Percentiles rank a stretch among this genome's conserved stretches.
Conservation (phyloP, 2,113 vertebrate genomes). For the Ictalurus furcatus region DNA sequence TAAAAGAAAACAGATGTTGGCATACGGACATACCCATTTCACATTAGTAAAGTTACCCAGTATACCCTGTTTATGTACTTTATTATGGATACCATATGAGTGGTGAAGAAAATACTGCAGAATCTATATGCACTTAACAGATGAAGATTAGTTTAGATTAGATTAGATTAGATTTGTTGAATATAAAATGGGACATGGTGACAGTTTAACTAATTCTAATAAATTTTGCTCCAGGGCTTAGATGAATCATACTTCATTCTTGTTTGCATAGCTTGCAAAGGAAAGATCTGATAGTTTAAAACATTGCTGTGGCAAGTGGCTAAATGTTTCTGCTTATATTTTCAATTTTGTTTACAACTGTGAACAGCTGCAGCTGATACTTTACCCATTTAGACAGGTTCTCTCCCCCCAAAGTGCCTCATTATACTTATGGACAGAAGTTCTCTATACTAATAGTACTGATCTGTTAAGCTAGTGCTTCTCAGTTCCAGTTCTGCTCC, state of each 20-base stretch:
- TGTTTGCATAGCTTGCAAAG: not conserved
- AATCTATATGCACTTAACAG: not conserved
- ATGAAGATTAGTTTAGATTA: not conserved
- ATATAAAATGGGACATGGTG: not conserved
- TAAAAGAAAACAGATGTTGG: not conserved
- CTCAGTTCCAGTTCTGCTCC: not conserved
- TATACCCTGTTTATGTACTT: not conserved
- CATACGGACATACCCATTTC: not conserved
- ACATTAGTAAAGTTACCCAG: not conserved
- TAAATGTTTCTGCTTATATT: not conserved
- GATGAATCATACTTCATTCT: not conserved
- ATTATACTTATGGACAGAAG: not conserved
- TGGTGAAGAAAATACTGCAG: not conserved
- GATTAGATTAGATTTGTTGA: not conserved
- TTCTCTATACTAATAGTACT: not conserved
- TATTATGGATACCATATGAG: too few species aligned
- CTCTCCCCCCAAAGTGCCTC: not conserved
- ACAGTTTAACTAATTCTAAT: conserved; percentile 6
- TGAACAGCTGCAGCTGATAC: not conserved
- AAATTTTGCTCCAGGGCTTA: not conserved
- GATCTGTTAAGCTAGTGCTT: not conserved
- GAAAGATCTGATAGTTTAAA: not conserved
- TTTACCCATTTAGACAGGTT: not conserved
- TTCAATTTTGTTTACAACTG: not conserved
- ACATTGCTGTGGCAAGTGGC: not conserved